Evolutionary conservation across 2,888 invertebrate species (phyloP).

Genomic region (Thera obeliscata): DNA sequence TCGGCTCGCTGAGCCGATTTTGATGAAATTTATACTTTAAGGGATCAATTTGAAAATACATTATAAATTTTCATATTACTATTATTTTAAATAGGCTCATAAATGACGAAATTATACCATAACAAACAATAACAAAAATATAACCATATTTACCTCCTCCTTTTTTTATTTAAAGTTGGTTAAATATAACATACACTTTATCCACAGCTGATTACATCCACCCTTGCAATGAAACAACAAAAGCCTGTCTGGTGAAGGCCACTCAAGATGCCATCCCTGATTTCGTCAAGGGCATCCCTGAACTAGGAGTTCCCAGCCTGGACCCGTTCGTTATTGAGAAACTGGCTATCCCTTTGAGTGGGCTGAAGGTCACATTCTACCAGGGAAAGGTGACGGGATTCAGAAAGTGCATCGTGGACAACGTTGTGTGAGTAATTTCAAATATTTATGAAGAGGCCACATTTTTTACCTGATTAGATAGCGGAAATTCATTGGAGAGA

Average conservation of each 20-base stretch:
- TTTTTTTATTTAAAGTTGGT: too few species aligned
- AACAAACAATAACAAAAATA: too few species aligned
- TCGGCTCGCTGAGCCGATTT: too few species aligned
- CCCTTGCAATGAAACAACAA: constrained; percentile 67
- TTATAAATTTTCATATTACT: too few species aligned
- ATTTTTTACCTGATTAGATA: too few species aligned
- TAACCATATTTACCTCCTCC: too few species aligned
- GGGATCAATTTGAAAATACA: too few species aligned
- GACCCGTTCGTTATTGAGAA: constrained; percentile 76
- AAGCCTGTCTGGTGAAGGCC: constrained; percentile 64
- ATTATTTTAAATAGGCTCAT: too few species aligned
- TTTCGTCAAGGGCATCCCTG: constrained; percentile 71
- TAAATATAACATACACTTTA: background rate
- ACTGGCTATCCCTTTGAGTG: constrained; percentile 65
- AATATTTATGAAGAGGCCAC: background rate
- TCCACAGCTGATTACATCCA: constrained; percentile 70
- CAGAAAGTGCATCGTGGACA: constrained; percentile 69
- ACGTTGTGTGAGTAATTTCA: constrained; percentile 65
- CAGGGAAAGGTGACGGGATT: constrained; percentile 74
- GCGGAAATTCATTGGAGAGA: too few species aligned
- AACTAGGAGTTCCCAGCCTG: constrained; percentile 58
- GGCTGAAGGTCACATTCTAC: constrained; percentile 72
- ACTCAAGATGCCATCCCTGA: constrained; percentile 71
- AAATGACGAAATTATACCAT: too few species aligned
- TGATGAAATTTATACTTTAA: too few species aligned